phyloP scores from a whole-genome alignment of 2,797 vertebrate genomes.

The Loriculus beryllinus region DNA sequence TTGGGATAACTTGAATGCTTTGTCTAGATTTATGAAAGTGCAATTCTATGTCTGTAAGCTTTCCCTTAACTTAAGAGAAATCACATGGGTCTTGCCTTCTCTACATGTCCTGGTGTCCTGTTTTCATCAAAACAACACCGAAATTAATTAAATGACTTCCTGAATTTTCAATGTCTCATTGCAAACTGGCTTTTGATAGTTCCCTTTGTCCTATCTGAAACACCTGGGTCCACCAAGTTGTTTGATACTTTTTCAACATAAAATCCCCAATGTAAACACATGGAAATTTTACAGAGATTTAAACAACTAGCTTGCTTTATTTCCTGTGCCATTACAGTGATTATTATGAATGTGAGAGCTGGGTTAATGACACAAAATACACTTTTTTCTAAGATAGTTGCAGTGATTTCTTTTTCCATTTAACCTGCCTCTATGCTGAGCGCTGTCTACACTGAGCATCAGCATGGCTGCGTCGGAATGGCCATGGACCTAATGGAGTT shows the following conservation, averaged over 20 bases:
- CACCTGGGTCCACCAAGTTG: neutral
- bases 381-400: neutral
- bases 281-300: neutral
- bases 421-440: neutral
- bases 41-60: accelerated
- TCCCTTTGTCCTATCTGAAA: neutral
- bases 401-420: neutral
- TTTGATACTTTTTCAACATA: neutral
- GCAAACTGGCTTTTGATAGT: neutral
- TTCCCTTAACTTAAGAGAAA: neutral
- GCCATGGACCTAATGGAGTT: neutral
- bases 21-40: accelerated
- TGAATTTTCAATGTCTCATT: neutral
- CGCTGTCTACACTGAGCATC: neutral
- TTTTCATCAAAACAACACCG: neutral
- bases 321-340: neutral
- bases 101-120: neutral
- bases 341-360: accelerated
- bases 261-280: neutral
- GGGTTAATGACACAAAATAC: neutral
- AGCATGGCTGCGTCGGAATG: accelerated
- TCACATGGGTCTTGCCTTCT: accelerated
- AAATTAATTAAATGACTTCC: neutral
- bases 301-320: neutral
- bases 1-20: neutral